Conservation (phyloP, 2,113 vertebrate species). For the Pavo muticus region DNA sequence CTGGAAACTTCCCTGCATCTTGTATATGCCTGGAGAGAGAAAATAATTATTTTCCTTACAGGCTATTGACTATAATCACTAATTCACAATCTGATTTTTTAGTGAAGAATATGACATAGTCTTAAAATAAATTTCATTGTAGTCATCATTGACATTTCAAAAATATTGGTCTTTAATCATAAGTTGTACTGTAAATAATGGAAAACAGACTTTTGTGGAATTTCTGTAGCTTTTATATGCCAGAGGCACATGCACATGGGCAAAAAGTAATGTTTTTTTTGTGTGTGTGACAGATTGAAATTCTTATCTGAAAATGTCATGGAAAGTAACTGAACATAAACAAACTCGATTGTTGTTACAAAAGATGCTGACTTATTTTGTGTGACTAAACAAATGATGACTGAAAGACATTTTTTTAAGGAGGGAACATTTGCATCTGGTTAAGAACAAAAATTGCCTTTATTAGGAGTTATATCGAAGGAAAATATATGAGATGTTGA, state of each 20-base stretch:
- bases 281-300: background rate
- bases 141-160: background rate
- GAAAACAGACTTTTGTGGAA: constrained; percentile 9
- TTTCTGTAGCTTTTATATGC: constrained; percentile 5
- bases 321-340: background rate
- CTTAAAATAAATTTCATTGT: background rate
- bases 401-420: background rate
- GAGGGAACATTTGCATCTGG: background rate
- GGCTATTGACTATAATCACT: constrained; percentile 9
- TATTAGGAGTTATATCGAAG: background rate
- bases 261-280: background rate
- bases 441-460: background rate
- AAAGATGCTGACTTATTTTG: background rate
- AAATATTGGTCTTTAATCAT: background rate
- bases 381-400: background rate
- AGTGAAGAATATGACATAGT: background rate
- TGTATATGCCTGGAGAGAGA: background rate
- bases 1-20: background rate
- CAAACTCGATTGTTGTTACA: background rate
- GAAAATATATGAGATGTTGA: background rate
- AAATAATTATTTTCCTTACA: background rate
- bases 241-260: background rate
- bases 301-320: background rate
- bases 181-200: background rate
- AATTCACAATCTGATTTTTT: background rate